These are phyloP conservation scores for Lordiphosa stackelbergi DNA, from an alignment of 1,140 invertebrate species.

Conservation along the genomic window DNA sequence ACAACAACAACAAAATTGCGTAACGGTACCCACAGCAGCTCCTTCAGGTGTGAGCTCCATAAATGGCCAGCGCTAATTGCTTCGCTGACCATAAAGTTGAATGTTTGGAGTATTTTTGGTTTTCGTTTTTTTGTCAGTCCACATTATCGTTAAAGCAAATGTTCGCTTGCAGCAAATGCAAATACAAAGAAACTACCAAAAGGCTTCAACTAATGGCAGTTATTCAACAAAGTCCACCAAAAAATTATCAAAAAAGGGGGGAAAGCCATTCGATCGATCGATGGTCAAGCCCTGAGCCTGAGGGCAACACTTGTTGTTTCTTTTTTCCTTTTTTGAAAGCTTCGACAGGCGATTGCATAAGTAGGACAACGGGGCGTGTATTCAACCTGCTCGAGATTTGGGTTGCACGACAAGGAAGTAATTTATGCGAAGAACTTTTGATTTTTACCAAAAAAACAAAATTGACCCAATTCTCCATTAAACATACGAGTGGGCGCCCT, in stretches of 20 bases:
- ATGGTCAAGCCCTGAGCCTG: constrained; percentile 38
- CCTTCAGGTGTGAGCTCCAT: constrained; percentile 18
- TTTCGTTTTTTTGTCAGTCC: constrained; percentile 2
- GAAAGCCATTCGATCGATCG: constrained; percentile 14
- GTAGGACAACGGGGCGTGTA: constrained; percentile 40
- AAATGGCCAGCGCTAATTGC: constrained; percentile 46
- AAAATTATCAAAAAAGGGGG: constrained; percentile 2
- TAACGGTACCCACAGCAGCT: constrained; percentile 17
- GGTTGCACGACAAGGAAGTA: constrained; percentile 27
- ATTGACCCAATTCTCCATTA: constrained; percentile 11
- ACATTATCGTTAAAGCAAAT: constrained; percentile 37
- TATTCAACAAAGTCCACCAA: constrained; percentile 17
- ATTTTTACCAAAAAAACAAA: constrained; percentile 17
- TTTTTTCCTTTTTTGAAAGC: constrained; percentile 29
- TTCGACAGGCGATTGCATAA: constrained; percentile 40
- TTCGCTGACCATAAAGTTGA: constrained; percentile 20
- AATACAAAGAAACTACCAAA: constrained; percentile 31
- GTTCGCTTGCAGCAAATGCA: constrained; percentile 16
- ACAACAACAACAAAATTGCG: constrained; percentile 8
- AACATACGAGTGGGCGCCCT: constrained; percentile 24
- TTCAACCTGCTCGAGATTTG: constrained; percentile 30
- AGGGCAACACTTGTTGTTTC: constrained; percentile 27
- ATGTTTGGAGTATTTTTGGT: constrained; percentile 4
- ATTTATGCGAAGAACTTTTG: constrained; percentile 48
- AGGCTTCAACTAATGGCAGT: constrained; percentile 9